These are phyloP conservation scores for Labeo catla DNA, from an alignment of 2,113 vertebrate genomes.

Conservation along the genomic window DNA sequence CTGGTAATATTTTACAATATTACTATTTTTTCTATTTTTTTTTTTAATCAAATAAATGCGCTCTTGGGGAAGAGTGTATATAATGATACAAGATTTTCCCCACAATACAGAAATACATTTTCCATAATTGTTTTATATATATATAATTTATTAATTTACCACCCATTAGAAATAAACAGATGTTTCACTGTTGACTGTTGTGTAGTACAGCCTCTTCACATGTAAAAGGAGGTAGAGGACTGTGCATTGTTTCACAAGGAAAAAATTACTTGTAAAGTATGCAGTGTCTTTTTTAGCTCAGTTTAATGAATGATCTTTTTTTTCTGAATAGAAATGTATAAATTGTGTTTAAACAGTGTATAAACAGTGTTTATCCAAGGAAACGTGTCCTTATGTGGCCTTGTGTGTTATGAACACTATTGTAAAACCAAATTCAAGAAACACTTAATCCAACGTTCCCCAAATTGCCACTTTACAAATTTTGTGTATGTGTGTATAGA, in stretches of 20 bases:
- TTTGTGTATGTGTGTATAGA: conserved; percentile 67
- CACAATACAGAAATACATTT: background rate
- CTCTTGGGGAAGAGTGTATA: too few relatives aligned
- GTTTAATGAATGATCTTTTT: background rate
- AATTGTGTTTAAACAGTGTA: too few relatives aligned
- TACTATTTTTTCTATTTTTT: too few relatives aligned
- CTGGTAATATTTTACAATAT: too few relatives aligned
- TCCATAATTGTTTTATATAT: background rate
- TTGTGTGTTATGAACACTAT: background rate
- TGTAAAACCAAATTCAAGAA: background rate
- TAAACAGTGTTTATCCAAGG: background rate
- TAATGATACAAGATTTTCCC: too few relatives aligned
- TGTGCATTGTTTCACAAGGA: too few relatives aligned
- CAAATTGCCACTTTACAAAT: conserved; percentile 7
- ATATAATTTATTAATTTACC: background rate
- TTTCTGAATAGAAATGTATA: background rate
- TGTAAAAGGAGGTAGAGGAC: too few relatives aligned
- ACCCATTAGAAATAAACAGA: background rate
- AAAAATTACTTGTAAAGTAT: too few relatives aligned
- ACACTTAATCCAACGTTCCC: background rate
- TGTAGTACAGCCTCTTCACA: background rate
- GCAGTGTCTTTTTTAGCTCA: too few relatives aligned
- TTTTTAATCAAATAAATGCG: too few relatives aligned
- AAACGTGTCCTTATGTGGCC: background rate
- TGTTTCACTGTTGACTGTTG: background rate